Conservation (phyloP, 2,888 invertebrate species). For the Drosophila atripex region DNA sequence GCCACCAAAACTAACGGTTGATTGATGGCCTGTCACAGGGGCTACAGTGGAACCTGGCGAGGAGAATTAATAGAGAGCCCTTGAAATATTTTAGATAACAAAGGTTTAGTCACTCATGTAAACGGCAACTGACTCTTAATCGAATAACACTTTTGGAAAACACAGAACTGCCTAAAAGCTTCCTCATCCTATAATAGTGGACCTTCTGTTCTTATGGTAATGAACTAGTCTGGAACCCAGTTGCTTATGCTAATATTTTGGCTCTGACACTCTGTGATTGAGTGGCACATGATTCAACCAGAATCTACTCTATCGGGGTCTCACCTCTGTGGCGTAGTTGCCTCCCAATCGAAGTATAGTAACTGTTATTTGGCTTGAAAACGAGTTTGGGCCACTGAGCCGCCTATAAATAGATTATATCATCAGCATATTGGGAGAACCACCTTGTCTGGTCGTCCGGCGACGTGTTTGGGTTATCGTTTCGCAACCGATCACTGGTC, state of each 20-base stretch:
- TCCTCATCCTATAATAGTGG: background rate
- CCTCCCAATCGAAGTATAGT: slow-evolving; percentile 55
- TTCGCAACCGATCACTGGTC: slow-evolving; percentile 28
- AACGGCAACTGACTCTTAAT: background rate
- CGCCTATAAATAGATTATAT: slow-evolving; percentile 52
- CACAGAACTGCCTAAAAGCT: too few species aligned
- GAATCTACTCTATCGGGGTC: slow-evolving; percentile 27
- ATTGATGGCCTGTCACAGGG: slow-evolving; percentile 44
- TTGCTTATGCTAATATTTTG: background rate
- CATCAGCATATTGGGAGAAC: slow-evolving; percentile 36
- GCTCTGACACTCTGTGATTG: slow-evolving; percentile 33
- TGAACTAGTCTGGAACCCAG: background rate
- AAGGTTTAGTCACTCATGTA: background rate
- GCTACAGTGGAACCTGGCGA: slow-evolving; percentile 19
- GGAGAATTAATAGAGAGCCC: background rate
- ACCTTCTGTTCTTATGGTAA: slow-evolving; percentile 1
- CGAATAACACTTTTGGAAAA: too few species aligned
- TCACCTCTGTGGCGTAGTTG: slow-evolving; percentile 33
- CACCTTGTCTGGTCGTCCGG: slow-evolving; percentile 24
- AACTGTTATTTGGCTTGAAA: slow-evolving; percentile 62
- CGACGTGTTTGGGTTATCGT: slow-evolving; percentile 24
- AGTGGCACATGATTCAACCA: slow-evolving; percentile 38
- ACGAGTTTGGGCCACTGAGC: slow-evolving; percentile 52
- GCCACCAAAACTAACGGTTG: slow-evolving; percentile 48
- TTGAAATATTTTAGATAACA: background rate